Percentiles rank a stretch among this genome's conserved stretches.
phyloP scores from a whole-genome alignment of 1,140 invertebrate species.

The Centruroides vittatus region DNA sequence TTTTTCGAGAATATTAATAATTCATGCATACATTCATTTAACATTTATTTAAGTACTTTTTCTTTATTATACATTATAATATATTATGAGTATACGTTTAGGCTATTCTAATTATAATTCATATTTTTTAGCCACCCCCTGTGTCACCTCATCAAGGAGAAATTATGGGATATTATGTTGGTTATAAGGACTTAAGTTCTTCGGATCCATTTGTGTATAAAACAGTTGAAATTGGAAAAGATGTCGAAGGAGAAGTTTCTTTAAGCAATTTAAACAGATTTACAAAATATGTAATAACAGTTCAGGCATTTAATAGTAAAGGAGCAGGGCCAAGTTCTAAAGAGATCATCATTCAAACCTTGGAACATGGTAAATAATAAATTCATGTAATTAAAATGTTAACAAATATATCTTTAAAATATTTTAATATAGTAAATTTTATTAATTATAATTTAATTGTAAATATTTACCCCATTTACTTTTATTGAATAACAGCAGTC shows the following conservation, averaged over 20 bases:
- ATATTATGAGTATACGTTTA: too few relatives aligned
- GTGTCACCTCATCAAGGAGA: constrained; percentile 24
- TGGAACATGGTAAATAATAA: constrained; percentile 16
- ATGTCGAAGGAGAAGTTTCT: constrained; percentile 2
- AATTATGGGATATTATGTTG: constrained; percentile 32
- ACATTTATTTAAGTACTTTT: too few relatives aligned
- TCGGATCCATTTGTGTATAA: constrained; percentile 29
- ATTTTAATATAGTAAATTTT: too few relatives aligned
- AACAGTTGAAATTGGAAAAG: constrained; percentile 17
- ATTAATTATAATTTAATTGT: too few relatives aligned
- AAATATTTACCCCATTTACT: too few relatives aligned
- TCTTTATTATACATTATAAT: too few relatives aligned
- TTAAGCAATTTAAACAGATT: constrained; percentile 26
- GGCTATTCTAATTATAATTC: background rate
- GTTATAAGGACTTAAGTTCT: constrained; percentile 28
- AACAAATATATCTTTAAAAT: too few relatives aligned
- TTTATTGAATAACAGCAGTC: too few relatives aligned
- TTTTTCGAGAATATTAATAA: too few relatives aligned
- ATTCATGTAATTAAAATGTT: too few relatives aligned
- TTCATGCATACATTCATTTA: too few relatives aligned
- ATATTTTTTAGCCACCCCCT: constrained; percentile 22
- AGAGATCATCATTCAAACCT: constrained; percentile 23
- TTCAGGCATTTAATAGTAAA: constrained; percentile 30
- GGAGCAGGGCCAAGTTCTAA: constrained; percentile 28
- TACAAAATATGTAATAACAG: constrained; percentile 29